phyloP scores from a whole-genome alignment of 2,888 invertebrate genomes.

The Acronicta psi region DNA sequence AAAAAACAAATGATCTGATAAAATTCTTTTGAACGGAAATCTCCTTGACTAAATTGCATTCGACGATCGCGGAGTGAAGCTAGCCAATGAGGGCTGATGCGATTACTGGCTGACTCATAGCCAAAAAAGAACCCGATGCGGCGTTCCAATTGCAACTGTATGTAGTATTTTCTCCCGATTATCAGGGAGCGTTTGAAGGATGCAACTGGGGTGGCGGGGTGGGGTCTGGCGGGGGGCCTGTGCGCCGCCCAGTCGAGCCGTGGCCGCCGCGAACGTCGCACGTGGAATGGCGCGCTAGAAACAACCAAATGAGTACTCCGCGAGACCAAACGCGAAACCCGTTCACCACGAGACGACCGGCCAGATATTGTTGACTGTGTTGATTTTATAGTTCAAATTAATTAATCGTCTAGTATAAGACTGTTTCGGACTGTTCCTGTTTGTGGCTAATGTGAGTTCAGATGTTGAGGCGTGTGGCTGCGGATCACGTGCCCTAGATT shows the following conservation, averaged over 20 bases:
- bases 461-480: conserved; percentile 74
- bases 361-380: conserved; percentile 79
- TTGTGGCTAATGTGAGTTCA: conserved; percentile 86
- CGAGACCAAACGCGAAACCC: conserved; percentile 73
- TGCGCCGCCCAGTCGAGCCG: conserved; percentile 81
- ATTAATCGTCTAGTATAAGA: conserved; percentile 68
- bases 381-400: conserved; percentile 55
- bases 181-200: conserved; percentile 84
- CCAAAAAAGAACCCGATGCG: conserved; percentile 83
- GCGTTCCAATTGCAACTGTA: conserved; percentile 84
- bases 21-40: conserved; percentile 43
- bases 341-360: conserved; percentile 63
- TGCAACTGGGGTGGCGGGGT: conserved; percentile 75
- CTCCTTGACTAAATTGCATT: conserved; percentile 56
- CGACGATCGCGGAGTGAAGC: conserved; percentile 60
- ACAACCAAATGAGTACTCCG: conserved; percentile 80
- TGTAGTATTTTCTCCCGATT: conserved; percentile 86
- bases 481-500: conserved; percentile 85
- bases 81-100: conserved; percentile 75
- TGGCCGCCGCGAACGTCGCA: conserved; percentile 70
- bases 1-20: conserved; percentile 49
- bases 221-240: conserved; percentile 51
- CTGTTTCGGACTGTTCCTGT: conserved; percentile 78
- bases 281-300: conserved; percentile 67
- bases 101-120: conserved; percentile 82